phyloP scores from a whole-genome alignment of 2,797 vertebrate genomes.

The Cyprinella venusta region DNA sequence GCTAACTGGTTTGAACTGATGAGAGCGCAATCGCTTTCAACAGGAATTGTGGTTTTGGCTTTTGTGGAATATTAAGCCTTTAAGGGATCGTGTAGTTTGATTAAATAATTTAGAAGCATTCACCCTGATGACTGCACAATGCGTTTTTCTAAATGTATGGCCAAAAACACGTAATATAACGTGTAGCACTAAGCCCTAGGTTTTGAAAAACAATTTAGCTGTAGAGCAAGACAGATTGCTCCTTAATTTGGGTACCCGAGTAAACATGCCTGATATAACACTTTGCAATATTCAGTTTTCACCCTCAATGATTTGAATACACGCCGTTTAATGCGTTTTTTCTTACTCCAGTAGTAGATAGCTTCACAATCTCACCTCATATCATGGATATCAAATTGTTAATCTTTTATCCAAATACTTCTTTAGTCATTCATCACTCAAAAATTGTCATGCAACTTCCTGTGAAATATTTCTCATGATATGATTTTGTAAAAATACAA shows the following conservation, averaged over 20 bases:
- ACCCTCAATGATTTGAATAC: background rate
- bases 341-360: background rate
- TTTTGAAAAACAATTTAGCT: background rate
- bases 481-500: background rate
- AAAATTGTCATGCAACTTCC: background rate
- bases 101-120: background rate
- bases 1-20: background rate
- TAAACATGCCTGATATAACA: background rate
- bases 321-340: background rate
- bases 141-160: background rate
- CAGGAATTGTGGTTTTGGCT: background rate
- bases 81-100: background rate
- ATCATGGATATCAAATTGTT: background rate
- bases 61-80: conserved; percentile 1
- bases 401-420: background rate
- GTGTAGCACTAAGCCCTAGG: background rate
- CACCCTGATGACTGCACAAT: background rate
- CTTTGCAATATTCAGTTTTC: background rate
- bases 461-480: background rate
- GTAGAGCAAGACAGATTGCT: background rate
- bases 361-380: background rate
- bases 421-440: background rate
- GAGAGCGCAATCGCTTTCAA: background rate
- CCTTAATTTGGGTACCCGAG: background rate
- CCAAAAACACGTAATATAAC: background rate